phyloP scores from a whole-genome alignment of 1,140 invertebrate genomes.

The Drosophila aff. region DNA sequence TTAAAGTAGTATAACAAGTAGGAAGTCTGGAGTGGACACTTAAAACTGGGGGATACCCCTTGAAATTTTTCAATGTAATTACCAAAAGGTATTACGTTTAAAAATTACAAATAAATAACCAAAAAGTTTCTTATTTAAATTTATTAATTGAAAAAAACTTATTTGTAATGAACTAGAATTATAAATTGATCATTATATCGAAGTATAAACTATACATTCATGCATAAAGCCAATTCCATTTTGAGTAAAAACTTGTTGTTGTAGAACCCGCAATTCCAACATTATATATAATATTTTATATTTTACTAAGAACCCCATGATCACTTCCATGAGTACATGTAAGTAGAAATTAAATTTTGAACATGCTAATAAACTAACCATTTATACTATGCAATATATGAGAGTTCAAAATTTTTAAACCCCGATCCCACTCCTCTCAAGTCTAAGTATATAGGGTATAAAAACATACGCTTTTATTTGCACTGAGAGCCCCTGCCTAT shows the following conservation, averaged over 20 bases:
- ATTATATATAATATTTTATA: too few relatives aligned
- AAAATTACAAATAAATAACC: neutral
- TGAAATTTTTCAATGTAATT: neutral
- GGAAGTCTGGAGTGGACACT: neutral
- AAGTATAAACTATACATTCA: neutral
- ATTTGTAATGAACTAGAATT: too few relatives aligned
- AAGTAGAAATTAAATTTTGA: too few relatives aligned
- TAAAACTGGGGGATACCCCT: neutral
- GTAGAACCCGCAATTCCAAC: neutral
- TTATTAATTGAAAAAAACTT: neutral
- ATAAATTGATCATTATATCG: too few relatives aligned
- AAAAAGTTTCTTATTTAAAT: neutral
- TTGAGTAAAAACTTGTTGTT: neutral
- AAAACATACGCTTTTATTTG: constrained; percentile 57
- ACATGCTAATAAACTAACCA: too few relatives aligned
- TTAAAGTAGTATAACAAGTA: constrained; percentile 51
- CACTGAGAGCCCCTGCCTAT: constrained; percentile 46
- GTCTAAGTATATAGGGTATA: constrained; percentile 9
- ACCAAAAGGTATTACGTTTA: neutral
- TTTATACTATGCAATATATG: too few relatives aligned
- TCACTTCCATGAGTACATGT: too few relatives aligned
- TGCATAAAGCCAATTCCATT: too few relatives aligned
- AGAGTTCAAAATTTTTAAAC: too few relatives aligned
- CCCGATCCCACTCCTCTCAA: neutral
- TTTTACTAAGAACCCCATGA: too few relatives aligned